These are phyloP conservation scores for Chrysomela aeneicollis DNA, from an alignment of 2,888 invertebrate species.

Conservation along the genomic window DNA sequence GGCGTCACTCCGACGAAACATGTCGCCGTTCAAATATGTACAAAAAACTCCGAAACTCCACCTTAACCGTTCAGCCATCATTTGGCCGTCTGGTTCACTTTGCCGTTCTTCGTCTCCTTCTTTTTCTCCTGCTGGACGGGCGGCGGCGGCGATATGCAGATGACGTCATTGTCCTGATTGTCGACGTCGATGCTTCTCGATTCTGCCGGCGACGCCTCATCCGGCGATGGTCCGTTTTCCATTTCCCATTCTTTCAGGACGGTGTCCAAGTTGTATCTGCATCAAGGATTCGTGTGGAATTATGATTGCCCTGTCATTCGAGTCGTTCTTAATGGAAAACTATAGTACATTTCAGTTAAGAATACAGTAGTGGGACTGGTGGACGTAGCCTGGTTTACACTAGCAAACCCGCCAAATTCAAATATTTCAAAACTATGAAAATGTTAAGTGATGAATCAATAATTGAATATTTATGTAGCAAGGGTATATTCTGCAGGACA, in stretches of 20 bases:
- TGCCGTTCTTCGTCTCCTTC: constrained; percentile 54
- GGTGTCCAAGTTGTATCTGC: constrained; percentile 36
- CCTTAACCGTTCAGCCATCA: constrained; percentile 47
- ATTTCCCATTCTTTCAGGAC: constrained; percentile 79
- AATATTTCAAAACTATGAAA: too few species aligned
- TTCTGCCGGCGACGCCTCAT: constrained; percentile 49
- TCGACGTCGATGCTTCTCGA: constrained; percentile 50
- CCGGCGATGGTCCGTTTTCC: constrained; percentile 68
- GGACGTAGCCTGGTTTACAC: too few species aligned
- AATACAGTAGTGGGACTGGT: too few species aligned
- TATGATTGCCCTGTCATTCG: not conserved
- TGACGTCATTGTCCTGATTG: constrained; percentile 57
- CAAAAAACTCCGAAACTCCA: constrained; percentile 13
- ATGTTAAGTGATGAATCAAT: too few species aligned
- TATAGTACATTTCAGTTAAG: too few species aligned
- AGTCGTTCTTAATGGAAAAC: not conserved
- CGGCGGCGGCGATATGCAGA: constrained; percentile 62
- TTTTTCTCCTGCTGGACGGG: constrained; percentile 52
- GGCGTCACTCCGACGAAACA: too few species aligned
- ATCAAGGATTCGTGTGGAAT: not conserved
- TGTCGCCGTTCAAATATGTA: not conserved
- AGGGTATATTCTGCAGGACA: too few species aligned
- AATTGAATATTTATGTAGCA: too few species aligned
- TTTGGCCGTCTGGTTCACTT: constrained; percentile 50
- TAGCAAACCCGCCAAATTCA: too few species aligned